These are phyloP conservation scores for Augochlorella aurata DNA, from an alignment of 2,888 invertebrate genomes.

Conservation along the genomic window DNA sequence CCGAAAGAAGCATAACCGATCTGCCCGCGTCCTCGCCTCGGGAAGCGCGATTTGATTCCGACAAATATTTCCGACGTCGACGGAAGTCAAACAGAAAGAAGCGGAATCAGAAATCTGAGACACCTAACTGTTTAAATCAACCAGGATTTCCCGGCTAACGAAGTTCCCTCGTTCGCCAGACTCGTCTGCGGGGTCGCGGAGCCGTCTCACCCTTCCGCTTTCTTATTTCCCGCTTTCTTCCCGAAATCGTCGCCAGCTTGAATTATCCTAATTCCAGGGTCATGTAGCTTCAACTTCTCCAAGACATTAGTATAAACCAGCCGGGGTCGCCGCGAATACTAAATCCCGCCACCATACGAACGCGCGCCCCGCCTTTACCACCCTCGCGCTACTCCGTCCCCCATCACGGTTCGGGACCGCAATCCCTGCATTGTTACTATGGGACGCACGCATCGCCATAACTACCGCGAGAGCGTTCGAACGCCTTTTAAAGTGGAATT, in stretches of 20 bases:
- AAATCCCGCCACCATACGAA: conserved; percentile 65
- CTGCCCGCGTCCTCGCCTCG: no score
- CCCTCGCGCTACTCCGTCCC: no score
- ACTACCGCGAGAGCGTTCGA: neutral
- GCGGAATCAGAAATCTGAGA: neutral
- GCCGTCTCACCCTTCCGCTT: neutral
- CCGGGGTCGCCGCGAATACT: conserved; percentile 63
- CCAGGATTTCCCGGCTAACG: neutral
- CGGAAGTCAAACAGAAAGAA: neutral
- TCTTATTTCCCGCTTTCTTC: conserved; percentile 15
- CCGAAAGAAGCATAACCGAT: neutral
- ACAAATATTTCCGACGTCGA: no score
- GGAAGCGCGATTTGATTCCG: no score
- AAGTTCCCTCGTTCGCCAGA: conserved; percentile 2
- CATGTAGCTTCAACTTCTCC: conserved; percentile 71
- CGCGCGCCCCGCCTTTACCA: conserved; percentile 41
- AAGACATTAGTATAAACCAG: conserved; percentile 75
- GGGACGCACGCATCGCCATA: conserved; percentile 24
- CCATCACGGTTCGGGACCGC: conserved; percentile 23
- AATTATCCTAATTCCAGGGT: conserved; percentile 74
- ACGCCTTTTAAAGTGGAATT: no score
- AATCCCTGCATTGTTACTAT: conserved; percentile 54
- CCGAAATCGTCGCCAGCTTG: conserved; percentile 49
- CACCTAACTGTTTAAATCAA: neutral
- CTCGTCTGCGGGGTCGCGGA: neutral